phyloP scores from a whole-genome alignment of 2,113 vertebrate genomes.

The Gasterosteus aculeatus region DNA sequence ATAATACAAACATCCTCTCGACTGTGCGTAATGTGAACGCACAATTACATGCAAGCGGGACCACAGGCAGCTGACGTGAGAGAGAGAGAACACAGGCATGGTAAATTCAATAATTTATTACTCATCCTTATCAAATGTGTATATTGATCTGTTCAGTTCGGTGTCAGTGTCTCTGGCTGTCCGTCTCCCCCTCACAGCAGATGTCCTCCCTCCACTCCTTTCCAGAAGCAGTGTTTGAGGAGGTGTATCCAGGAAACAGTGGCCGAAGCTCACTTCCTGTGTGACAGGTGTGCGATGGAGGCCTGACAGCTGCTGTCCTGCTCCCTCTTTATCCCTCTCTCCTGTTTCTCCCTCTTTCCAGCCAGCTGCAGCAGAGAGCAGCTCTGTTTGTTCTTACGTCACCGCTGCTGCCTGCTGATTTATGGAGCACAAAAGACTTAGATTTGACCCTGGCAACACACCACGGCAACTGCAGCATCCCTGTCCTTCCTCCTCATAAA shows the following conservation, averaged over 20 bases:
- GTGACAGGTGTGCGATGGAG: constrained; percentile 83
- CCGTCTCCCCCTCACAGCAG: constrained; percentile 54
- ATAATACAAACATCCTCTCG: constrained; percentile 79
- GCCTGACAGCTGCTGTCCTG: constrained; percentile 83
- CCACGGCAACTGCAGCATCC: constrained; percentile 50
- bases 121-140: constrained; percentile 27
- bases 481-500: constrained; percentile 44
- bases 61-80: constrained; percentile 17
- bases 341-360: constrained; percentile 60
- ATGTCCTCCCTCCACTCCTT: constrained; percentile 65
- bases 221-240: constrained; percentile 77
- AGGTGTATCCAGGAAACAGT: constrained; percentile 84
- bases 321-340: constrained; percentile 62
- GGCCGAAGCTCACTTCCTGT: constrained; percentile 81
- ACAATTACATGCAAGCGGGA: constrained; percentile 8
- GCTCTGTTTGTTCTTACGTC: constrained; percentile 81
- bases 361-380: constrained; percentile 80
- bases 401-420: constrained; percentile 74
- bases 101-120: constrained; percentile 18
- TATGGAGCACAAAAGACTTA: constrained; percentile 81
- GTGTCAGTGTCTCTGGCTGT: constrained; percentile 14
- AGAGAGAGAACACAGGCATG: constrained; percentile 22
- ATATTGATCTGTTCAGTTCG: constrained; percentile 40
- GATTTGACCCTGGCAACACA: constrained; percentile 73
- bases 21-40: constrained; percentile 24